Conservation (phyloP, 2,888 invertebrate genomes). For the Eristalis tenax region DNA sequence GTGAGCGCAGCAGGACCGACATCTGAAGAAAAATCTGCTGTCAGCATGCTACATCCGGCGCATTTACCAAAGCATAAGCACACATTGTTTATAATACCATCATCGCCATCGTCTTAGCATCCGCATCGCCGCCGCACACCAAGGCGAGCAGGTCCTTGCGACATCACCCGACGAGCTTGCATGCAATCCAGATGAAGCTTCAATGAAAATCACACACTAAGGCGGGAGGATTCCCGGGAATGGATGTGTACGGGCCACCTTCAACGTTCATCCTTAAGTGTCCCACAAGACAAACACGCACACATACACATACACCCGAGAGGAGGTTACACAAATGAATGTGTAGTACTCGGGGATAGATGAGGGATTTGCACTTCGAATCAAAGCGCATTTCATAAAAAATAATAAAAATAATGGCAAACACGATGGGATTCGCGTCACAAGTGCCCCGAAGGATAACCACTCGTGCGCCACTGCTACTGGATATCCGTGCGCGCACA, state of each 20-base stretch:
- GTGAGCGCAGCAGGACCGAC: conserved; percentile 62
- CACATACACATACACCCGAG: too few relatives aligned
- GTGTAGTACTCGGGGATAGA: conserved; percentile 22
- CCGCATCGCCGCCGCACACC: neutral
- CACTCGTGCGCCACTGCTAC: neutral
- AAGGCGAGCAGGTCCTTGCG: conserved; percentile 15
- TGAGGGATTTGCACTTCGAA: conserved; percentile 63
- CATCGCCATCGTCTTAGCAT: conserved; percentile 9
- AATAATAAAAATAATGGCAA: conserved; percentile 51
- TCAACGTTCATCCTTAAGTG: neutral
- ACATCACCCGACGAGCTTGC: neutral
- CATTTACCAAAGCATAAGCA: conserved; percentile 69
- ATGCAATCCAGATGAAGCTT: conserved; percentile 33
- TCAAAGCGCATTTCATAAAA: conserved; percentile 63
- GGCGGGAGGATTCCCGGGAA: conserved; percentile 30
- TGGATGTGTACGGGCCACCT: neutral
- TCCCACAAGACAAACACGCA: neutral
- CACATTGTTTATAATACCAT: conserved; percentile 68
- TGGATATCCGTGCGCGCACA: neutral
- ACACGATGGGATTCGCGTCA: conserved; percentile 7
- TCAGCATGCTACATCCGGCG: conserved; percentile 67
- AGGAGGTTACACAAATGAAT: neutral
- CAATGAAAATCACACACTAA: conserved; percentile 40
- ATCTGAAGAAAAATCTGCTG: conserved; percentile 64
- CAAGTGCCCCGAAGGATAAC: neutral